Conservation (phyloP, 2,113 vertebrate species). For the Bungarus multicinctus region DNA sequence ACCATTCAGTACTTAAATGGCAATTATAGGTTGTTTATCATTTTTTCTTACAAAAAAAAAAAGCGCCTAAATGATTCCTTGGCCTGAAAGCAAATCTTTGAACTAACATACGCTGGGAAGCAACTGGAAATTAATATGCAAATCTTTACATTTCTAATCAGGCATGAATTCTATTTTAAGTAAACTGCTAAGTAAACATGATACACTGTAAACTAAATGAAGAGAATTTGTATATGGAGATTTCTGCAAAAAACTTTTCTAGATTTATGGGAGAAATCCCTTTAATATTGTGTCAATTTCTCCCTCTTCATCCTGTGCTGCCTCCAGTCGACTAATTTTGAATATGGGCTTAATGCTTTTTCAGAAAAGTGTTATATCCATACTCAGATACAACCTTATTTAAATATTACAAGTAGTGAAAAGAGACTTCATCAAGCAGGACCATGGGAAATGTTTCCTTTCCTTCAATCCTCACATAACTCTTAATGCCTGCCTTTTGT, state of each 20-base stretch:
- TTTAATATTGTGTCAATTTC: not conserved
- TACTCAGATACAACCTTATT: not conserved
- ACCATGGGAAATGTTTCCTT: not conserved
- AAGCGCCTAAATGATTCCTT: not conserved
- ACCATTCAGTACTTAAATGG: not conserved
- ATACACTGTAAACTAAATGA: not conserved
- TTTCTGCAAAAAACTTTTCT: not conserved
- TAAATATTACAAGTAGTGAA: not conserved
- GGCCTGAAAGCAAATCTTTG: not conserved
- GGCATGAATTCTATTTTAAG: not conserved
- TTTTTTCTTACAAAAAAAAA: not conserved
- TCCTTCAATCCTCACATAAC: not conserved
- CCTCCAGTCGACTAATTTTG: not conserved
- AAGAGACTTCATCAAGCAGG: not conserved
- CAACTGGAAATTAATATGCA: not conserved
- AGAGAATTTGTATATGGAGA: not conserved
- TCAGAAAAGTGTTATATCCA: not conserved
- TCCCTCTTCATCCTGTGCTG: not conserved
- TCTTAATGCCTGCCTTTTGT: not conserved
- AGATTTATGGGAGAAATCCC: not conserved
- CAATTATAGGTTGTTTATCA: not conserved
- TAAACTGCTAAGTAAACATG: not conserved
- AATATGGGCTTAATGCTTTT: not conserved
- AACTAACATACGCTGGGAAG: not conserved
- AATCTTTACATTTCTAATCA: not conserved